Evolutionary conservation across 2,113 vertebrate genomes (phyloP), one percentile per base, ranked within the genome.

Genomic region (Xiphophorus maculatus): DNA sequence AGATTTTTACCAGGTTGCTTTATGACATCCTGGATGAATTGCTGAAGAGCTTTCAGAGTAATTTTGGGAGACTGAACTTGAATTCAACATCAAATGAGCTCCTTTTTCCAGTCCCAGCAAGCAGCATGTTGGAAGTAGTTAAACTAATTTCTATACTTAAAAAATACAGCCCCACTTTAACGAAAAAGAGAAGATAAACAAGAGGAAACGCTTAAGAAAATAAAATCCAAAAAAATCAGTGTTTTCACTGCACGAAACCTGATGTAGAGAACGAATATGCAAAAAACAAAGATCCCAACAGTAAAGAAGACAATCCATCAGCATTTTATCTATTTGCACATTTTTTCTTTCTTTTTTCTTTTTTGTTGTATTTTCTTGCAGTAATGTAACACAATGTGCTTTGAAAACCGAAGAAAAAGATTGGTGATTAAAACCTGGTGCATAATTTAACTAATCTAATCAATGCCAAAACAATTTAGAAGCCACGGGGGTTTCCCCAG

Each of bases 401-500:
- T 22, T 5, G 28, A 48, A 66, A 72, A 69, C 62, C 14, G 67
- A 76, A 77, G 0, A 0, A 66, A 73, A 67, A 69, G 19, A 80
- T 61, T 25, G 9, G 71, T 40, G 29, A 58, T 75, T 74, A 33
- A 85, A 71, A 71, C n/a, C 29, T 71, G 54, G 75, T 22, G 1
- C 13, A 69, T 32, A 17, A 73, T 67, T 70, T 73, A 33, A 83
- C 27, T 74, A 66, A 82, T 42, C 69, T 65, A 22, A 33, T 63
- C 69, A 73, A 80, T 0, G 9, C 32, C 37, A 28, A 25, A 64
- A 73, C 42, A 65, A 67, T 77, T 48, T 35, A 4, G 58, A 74
- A 87, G 19, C 51, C 64, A 0, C 1, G 6, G 69, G 61, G 63
- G 54, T 69, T 74, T 71, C n/a, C 33, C 9, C 1, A 28, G 66